phyloP scores from a whole-genome alignment of 2,888 invertebrate genomes.

The Euclidia mi region DNA sequence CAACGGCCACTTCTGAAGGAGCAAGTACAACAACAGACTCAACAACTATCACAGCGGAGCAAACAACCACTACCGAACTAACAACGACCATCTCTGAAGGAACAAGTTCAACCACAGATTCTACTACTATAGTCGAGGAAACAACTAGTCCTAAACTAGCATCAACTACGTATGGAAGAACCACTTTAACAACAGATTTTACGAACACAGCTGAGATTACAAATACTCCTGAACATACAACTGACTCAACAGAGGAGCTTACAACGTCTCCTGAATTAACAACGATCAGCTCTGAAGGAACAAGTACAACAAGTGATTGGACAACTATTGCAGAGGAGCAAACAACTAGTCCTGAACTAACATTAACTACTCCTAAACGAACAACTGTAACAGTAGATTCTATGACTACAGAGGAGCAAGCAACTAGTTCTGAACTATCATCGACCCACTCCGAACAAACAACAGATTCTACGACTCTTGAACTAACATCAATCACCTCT shows the following conservation, averaged over 20 bases:
- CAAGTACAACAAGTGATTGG: too few species aligned
- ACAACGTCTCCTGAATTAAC: too few species aligned
- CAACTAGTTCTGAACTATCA: too few species aligned
- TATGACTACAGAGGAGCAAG: too few species aligned
- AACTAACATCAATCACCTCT: too few species aligned
- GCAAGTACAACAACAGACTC: slow-evolving; percentile 1
- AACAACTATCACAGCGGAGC: slow-evolving; percentile 12
- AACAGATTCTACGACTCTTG: not conserved
- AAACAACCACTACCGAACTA: slow-evolving; percentile 9
- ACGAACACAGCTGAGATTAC: not conserved
- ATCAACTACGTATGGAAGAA: not conserved
- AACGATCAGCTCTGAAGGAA: too few species aligned
- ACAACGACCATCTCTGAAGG: slow-evolving; percentile 5
- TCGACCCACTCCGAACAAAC: not conserved
- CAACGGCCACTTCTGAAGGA: not conserved
- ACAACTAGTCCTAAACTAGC: slow-evolving; percentile 10
- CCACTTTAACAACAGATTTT: not conserved
- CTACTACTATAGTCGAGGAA: slow-evolving; percentile 12
- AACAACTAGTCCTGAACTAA: too few species aligned
- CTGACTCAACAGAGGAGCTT: too few species aligned
- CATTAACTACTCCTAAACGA: too few species aligned
- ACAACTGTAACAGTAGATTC: too few species aligned
- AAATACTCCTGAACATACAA: too few species aligned
- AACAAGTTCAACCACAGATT: not conserved
- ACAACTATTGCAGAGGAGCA: too few species aligned